Conservation (phyloP, 2,113 vertebrate species). For the Heloderma charlesbogerti region DNA sequence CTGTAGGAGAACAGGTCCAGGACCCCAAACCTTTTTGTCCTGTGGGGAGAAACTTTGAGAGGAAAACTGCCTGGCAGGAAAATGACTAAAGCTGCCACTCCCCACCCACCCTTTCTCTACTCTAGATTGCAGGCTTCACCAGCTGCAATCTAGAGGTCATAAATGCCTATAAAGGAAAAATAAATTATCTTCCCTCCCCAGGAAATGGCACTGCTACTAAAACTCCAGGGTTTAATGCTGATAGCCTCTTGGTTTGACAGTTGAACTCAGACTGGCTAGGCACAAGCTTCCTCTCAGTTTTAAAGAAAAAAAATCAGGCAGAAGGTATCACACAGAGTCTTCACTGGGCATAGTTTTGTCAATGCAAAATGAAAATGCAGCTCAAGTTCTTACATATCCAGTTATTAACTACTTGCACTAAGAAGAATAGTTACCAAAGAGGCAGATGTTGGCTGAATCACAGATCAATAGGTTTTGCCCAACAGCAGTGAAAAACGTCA, state of each 20-base stretch:
- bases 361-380: background rate
- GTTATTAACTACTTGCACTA: background rate
- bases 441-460: background rate
- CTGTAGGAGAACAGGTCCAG: background rate
- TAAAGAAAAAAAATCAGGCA: background rate
- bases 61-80: background rate
- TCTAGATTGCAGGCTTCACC: background rate
- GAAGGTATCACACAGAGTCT: background rate
- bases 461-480: background rate
- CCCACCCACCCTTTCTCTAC: background rate
- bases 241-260: background rate
- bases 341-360: background rate
- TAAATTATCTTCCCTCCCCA: background rate
- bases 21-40: background rate
- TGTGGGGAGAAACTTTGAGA: background rate
- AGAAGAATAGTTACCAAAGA: background rate
- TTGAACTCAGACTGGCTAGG: background rate
- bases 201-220: background rate
- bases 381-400: background rate
- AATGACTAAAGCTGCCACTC: background rate
- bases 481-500: background rate
- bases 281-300: background rate
- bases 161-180: background rate
- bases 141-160: background rate
- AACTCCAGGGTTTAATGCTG: background rate